Evolutionary conservation across 1,140 invertebrate genomes (phyloP).

Genomic region (Brachionus asplanchnoidis): DNA sequence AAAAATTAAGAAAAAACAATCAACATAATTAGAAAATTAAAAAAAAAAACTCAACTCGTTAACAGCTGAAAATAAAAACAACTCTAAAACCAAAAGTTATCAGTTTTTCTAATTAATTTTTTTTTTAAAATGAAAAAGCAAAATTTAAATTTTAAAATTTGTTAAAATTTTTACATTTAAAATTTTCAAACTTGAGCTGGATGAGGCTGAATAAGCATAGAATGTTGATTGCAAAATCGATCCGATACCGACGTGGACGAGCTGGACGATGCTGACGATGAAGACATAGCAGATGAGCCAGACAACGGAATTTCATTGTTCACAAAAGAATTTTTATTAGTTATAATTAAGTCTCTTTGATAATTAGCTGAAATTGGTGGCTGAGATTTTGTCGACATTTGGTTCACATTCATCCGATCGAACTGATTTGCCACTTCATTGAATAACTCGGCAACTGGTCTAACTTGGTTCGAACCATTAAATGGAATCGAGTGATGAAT

Average conservation of each 20-base stretch:
- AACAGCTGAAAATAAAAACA: not conserved
- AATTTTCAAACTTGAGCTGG: slow-evolving; percentile 35
- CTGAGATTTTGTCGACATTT: slow-evolving; percentile 39
- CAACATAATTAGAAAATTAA: not conserved
- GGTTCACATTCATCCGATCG: slow-evolving; percentile 27
- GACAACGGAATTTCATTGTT: slow-evolving; percentile 5
- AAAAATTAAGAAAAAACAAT: not conserved
- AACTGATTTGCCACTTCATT: not conserved
- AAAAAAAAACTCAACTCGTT: not conserved
- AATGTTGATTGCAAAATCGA: slow-evolving; percentile 15
- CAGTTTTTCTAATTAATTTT: not conserved
- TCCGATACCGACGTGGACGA: slow-evolving; percentile 1
- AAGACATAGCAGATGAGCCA: slow-evolving; percentile 23
- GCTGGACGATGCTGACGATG: not conserved
- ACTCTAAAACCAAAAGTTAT: not conserved
- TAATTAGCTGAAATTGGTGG: not conserved
- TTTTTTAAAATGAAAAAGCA: not conserved
- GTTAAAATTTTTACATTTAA: not conserved
- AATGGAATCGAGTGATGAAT: slow-evolving; percentile 23
- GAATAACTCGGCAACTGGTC: slow-evolving; percentile 11
- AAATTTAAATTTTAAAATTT: not conserved
- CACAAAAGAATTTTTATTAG: not conserved
- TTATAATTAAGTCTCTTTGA: not conserved
- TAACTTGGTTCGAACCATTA: slow-evolving; percentile 13
- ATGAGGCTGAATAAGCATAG: slow-evolving; percentile 27